Percentiles rank a stretch among this genome's conserved stretches.
Conservation (phyloP, 2,888 invertebrate species). For the Toxonevra muliebris region DNA sequence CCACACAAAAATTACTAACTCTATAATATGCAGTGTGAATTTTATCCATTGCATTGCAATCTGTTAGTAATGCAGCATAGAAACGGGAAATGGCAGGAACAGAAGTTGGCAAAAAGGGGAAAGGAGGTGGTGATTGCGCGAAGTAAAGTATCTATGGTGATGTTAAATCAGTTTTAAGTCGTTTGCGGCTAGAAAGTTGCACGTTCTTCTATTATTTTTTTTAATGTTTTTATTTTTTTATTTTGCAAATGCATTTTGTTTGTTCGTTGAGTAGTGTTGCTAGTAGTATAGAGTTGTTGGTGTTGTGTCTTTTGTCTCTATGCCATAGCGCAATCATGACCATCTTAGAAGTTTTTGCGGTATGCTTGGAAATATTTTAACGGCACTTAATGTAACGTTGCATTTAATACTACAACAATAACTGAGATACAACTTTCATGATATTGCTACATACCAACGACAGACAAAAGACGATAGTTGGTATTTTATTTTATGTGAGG, state of each 20-base stretch:
- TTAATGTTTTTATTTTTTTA: too few species aligned
- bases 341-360: neutral
- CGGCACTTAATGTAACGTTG: constrained; percentile 36
- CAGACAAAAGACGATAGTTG: too few species aligned
- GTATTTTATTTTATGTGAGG: too few species aligned
- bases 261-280: constrained; percentile 38
- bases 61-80: too few species aligned
- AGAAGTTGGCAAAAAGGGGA: too few species aligned
- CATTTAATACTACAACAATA: neutral
- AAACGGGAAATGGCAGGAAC: too few species aligned
- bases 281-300: neutral
- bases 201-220: neutral
- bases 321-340: neutral
- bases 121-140: constrained; percentile 44
- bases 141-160: constrained; percentile 30
- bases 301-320: neutral
- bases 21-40: too few species aligned
- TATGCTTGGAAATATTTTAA: constrained; percentile 35
- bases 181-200: constrained; percentile 16
- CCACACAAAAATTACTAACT: constrained; percentile 29
- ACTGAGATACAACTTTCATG: too few species aligned
- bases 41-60: too few species aligned
- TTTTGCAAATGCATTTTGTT: constrained; percentile 48
- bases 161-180: constrained; percentile 31
- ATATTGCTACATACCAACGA: too few species aligned